phyloP scores from a whole-genome alignment of 1,140 invertebrate species.

The Belonocnema kinseyi region DNA sequence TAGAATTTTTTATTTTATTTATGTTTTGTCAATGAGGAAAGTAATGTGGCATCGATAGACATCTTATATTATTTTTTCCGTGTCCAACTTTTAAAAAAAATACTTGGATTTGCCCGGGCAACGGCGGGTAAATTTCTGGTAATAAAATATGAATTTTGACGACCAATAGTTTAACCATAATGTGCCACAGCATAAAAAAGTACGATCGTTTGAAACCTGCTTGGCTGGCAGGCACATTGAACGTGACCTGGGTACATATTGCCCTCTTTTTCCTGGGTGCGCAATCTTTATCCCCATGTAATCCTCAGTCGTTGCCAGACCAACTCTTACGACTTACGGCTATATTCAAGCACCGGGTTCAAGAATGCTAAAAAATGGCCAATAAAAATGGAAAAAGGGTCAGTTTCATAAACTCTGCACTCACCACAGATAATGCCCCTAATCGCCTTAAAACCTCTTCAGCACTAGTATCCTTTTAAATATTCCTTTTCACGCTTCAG shows the following conservation, averaged over 20 bases:
- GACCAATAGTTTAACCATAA: conserved; percentile 8
- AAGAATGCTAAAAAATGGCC: conserved; percentile 21
- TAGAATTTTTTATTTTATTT: too few relatives aligned
- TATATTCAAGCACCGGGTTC: conserved; percentile 10
- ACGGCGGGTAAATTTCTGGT: too few relatives aligned
- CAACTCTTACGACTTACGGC: not conserved
- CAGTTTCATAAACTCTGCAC: conserved; percentile 6
- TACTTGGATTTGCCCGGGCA: too few relatives aligned
- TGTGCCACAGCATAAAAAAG: not conserved
- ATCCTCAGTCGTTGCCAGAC: not conserved
- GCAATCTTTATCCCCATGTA: conserved; percentile 28
- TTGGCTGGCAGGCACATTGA: conserved; percentile 5
- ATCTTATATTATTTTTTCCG: too few relatives aligned
- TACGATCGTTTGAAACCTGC: conserved; percentile 19
- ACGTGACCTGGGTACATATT: conserved; percentile 22
- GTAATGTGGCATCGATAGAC: too few relatives aligned
- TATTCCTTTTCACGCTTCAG: conserved; percentile 38
- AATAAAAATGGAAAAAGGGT: conserved; percentile 21
- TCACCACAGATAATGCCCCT: not conserved
- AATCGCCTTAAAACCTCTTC: not conserved
- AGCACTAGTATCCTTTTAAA: conserved; percentile 38
- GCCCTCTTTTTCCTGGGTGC: not conserved
- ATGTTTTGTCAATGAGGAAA: too few relatives aligned
- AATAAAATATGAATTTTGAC: not conserved
- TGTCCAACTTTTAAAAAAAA: too few relatives aligned